phyloP scores from a whole-genome alignment of 2,113 vertebrate species.

The Lamprologus ornatipinnis region DNA sequence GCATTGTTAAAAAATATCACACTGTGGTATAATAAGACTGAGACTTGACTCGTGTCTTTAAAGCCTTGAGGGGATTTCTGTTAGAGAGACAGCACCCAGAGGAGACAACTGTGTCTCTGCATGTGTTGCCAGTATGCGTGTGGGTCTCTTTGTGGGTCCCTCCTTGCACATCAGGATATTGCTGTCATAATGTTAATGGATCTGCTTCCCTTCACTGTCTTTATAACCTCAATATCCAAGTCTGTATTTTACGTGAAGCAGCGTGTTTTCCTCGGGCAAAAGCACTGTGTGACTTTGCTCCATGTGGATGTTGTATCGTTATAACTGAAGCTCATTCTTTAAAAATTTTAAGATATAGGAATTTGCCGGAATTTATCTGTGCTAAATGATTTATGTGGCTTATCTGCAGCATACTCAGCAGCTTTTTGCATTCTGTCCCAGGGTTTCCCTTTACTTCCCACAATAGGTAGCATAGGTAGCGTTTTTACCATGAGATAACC shows the following conservation, averaged over 20 bases:
- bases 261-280: not conserved
- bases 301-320: not conserved
- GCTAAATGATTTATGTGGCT: not conserved
- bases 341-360: not conserved
- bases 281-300: not conserved
- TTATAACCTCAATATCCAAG: not conserved
- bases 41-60: slow-evolving; percentile 19
- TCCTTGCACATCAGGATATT: slow-evolving; percentile 16
- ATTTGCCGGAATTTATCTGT: not conserved
- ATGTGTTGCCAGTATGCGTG: not conserved
- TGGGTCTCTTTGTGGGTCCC: not conserved
- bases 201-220: not conserved
- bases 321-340: not conserved
- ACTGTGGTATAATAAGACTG: slow-evolving; percentile 26
- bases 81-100: slow-evolving; percentile 27
- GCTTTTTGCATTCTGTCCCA: not conserved
- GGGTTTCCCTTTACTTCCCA: not conserved
- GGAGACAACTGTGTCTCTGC: slow-evolving; percentile 17
- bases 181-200: slow-evolving; percentile 20
- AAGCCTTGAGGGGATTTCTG: slow-evolving; percentile 34
- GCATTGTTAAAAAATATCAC: not conserved
- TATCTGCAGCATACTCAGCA: not conserved
- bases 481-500: not conserved
- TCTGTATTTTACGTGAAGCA: not conserved
- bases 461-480: not conserved